Percentiles rank a stretch among this genome's conserved stretches.
phyloP scores from a whole-genome alignment of 2,888 invertebrate species.

The Adineta ricciae region DNA sequence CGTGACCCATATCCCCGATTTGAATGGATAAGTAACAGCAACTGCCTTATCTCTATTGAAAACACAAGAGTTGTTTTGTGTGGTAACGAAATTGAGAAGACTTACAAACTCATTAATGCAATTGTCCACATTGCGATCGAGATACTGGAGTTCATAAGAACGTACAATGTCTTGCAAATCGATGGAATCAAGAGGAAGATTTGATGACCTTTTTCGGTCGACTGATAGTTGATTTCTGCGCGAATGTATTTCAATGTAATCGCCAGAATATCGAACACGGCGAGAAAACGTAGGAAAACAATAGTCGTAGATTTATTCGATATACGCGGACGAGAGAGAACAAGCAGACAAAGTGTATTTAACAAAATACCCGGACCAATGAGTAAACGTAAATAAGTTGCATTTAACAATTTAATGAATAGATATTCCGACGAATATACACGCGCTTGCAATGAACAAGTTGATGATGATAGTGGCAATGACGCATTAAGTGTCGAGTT shows the following conservation, averaged over 20 bases:
- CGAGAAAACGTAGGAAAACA: not conserved
- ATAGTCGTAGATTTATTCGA: not conserved
- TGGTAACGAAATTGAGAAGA: not conserved
- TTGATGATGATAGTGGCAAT: not conserved
- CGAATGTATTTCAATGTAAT: not conserved
- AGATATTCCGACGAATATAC: not conserved
- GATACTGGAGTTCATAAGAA: not conserved
- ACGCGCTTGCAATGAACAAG: not conserved
- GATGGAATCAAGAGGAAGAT: not conserved
- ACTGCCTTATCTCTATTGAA: not conserved
- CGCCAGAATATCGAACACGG: not conserved
- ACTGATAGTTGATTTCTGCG: not conserved
- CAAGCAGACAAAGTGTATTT: not conserved
- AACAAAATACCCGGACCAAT: not conserved
- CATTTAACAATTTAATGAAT: not conserved
- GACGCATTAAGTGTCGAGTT: not conserved
- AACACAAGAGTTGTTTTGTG: no score
- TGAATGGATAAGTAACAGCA: not conserved
- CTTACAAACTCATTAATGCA: not conserved
- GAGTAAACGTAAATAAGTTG: constrained; percentile 16
- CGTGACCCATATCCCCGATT: not conserved
- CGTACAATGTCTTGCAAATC: not conserved
- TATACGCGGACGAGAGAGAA: not conserved
- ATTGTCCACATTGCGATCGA: not conserved
- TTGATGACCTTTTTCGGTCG: not conserved